Percentiles rank a stretch among this genome's conserved stretches.
These are phyloP conservation scores for Centruroides sculpturatus DNA, from an alignment of 1,140 invertebrate genomes.

Conservation along the genomic window DNA sequence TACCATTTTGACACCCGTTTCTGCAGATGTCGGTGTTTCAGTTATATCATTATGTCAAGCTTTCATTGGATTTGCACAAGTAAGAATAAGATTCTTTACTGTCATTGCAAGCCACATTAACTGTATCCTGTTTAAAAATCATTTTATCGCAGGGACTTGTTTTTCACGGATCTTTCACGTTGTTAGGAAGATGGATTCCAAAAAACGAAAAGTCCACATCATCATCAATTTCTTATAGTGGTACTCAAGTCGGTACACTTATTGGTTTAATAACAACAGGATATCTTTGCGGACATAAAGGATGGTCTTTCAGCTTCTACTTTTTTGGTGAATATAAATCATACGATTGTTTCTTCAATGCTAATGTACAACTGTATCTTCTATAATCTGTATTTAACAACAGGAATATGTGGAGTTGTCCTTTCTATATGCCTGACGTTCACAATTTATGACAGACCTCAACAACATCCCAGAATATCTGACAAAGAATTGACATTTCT, in stretches of 20 bases:
- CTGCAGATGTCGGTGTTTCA: constrained; percentile 33
- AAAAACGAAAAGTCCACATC: background rate
- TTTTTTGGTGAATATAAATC: constrained; percentile 2
- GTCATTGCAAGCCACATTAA: no score
- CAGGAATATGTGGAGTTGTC: no score
- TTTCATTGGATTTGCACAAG: constrained; percentile 29
- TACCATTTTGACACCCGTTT: constrained; percentile 58
- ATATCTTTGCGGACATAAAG: constrained; percentile 4
- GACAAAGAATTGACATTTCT: no score
- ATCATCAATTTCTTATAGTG: background rate
- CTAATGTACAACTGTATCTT: constrained; percentile 36
- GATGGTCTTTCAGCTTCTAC: constrained; percentile 17
- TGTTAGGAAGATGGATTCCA: constrained; percentile 1
- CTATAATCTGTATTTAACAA: constrained; percentile 51
- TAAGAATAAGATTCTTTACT: constrained; percentile 5
- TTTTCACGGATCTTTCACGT: background rate
- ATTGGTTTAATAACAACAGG: constrained; percentile 10
- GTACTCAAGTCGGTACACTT: constrained; percentile 1
- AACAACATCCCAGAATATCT: no score
- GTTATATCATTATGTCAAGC: constrained; percentile 27
- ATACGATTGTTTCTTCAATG: no score
- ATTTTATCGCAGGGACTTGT: background rate
- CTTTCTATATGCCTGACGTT: no score
- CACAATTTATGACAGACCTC: no score
- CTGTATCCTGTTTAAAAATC: no score